A percentile compares a stretch with the other conserved stretches of the same genome.
phyloP scores from a whole-genome alignment of 2,888 invertebrate species.

The Scaptodrosophila latifasciaeformis region DNA sequence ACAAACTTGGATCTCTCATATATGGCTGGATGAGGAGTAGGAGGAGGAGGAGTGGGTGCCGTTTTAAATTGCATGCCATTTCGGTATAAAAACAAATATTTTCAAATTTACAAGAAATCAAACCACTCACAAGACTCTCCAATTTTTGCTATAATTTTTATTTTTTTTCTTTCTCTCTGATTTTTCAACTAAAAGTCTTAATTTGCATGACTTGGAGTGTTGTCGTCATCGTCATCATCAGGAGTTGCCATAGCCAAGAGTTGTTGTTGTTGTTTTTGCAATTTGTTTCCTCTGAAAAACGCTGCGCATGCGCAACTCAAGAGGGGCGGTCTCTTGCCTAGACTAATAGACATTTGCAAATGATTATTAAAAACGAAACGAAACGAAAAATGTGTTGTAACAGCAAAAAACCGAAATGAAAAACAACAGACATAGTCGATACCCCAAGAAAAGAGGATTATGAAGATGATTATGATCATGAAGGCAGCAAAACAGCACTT shows the following conservation, averaged over 20 bases:
- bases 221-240: slow-evolving; percentile 16
- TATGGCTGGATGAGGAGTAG: neutral
- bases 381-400: slow-evolving; percentile 54
- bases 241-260: slow-evolving; percentile 29
- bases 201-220: slow-evolving; percentile 47
- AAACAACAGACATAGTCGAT: slow-evolving; percentile 12
- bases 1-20: neutral
- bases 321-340: slow-evolving; percentile 5
- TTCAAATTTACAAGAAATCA: slow-evolving; percentile 40
- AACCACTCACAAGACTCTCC: slow-evolving; percentile 9
- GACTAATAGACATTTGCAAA: slow-evolving; percentile 56
- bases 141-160: slow-evolving; percentile 34
- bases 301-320: slow-evolving; percentile 48
- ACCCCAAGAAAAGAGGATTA: slow-evolving; percentile 32
- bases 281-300: slow-evolving; percentile 40
- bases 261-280: slow-evolving; percentile 30
- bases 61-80: slow-evolving; percentile 16
- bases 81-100: slow-evolving; percentile 34
- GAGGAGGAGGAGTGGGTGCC: neutral
- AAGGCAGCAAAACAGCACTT: slow-evolving; percentile 23
- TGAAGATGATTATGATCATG: neutral
- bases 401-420: slow-evolving; percentile 7
- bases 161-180: neutral
- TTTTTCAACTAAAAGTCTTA: slow-evolving; percentile 48
- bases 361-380: slow-evolving; percentile 63